A percentile compares a stretch with the other conserved stretches of the same genome.
Conservation (phyloP, 2,888 invertebrate species). For the Plemyria rubiginata region DNA sequence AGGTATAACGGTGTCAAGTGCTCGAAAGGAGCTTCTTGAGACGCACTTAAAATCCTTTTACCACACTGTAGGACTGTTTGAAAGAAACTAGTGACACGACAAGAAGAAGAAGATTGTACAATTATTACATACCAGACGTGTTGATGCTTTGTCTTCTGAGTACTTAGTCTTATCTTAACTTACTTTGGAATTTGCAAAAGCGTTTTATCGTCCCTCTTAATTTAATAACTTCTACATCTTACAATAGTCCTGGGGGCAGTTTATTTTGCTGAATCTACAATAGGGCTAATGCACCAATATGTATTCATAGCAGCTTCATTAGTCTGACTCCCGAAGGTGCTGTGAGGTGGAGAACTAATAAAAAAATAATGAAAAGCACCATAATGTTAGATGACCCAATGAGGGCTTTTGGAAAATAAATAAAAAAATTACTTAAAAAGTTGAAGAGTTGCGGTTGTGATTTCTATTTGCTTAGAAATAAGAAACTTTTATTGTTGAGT, state of each 20-base stretch:
- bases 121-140: too few relatives aligned
- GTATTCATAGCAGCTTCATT: constrained; percentile 77
- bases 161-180: too few relatives aligned
- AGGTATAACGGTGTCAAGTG: too few relatives aligned
- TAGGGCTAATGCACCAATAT: constrained; percentile 72
- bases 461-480: too few relatives aligned
- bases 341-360: constrained; percentile 47
- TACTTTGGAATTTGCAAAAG: neutral
- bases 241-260: constrained; percentile 48
- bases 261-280: constrained; percentile 64
- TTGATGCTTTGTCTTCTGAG: too few relatives aligned
- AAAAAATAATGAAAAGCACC: constrained; percentile 54
- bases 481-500: too few relatives aligned
- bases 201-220: constrained; percentile 1
- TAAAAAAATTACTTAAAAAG: constrained; percentile 1
- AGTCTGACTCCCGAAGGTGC: constrained; percentile 53
- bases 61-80: too few relatives aligned
- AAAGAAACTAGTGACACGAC: too few relatives aligned
- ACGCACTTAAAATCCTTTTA: too few relatives aligned
- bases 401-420: constrained; percentile 9
- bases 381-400: constrained; percentile 10
- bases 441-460: too few relatives aligned
- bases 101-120: too few relatives aligned
- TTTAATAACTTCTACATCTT: constrained; percentile 26
- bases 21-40: too few relatives aligned